Evolutionary conservation across 2,888 invertebrate genomes (phyloP), one percentile per base, ranked within the genome.

Genomic region (Ischnus inquisitorius): DNA sequence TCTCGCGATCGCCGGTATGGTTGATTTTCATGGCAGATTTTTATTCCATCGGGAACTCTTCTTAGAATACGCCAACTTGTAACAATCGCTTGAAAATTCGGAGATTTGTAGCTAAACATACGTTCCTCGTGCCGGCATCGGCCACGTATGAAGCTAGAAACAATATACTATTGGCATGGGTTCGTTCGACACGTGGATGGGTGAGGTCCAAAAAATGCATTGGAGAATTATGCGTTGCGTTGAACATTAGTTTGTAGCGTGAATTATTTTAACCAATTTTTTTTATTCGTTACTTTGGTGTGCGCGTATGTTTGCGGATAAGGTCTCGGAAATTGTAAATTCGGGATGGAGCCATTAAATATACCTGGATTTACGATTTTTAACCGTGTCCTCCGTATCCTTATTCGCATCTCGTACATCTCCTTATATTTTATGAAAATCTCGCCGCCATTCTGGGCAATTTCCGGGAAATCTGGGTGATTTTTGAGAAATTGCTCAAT

Each of bases 301-400:
- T 79, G 43, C 62, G 62, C 51, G 25, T 65, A 46, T 69, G 25
- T 22, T 67, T 68, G 67, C 77, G 46, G 54, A 67, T 72, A 39
- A 41, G 34, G 6, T 51, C 16, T 72, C 67, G 46, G 62, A 77
- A 48, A 34, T 54, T 57, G 65, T 64, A 54, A 46, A 76, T 69
- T 71, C 39, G 39, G 43, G 57, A 34, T 10, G 54, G 51, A 71
- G n/a, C 10, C 25, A 65, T 25, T 76, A 72, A 76, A 79, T 83
- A 77, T 77, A 77, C 39, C 51, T 74, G 68, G 72, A 80, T 83
- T 83, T 74, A 80, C 68, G 54, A 80, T 77, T 80, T 68, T 28
- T 77, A 48, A 54, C 19, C 43, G 68, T 62, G 51, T 62, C 62
- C 72, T 71, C 68, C 34, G 2, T 74, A 16, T 62, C 54, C 54